Conservation (phyloP, 2,797 vertebrate species). For the Falco rusticolus region DNA sequence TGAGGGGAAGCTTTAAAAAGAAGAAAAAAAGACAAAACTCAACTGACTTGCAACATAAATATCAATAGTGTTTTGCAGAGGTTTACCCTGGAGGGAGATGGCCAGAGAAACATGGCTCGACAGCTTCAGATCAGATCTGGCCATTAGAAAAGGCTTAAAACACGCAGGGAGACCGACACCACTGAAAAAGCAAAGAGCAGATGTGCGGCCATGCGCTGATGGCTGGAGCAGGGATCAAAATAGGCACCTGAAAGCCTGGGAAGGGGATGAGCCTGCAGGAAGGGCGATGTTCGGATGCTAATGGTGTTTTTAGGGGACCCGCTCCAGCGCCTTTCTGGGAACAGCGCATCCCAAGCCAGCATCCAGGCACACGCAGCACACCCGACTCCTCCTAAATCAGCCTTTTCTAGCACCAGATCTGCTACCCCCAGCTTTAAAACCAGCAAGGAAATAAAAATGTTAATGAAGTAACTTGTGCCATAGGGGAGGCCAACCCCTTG, state of each 20-base stretch:
- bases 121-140: neutral
- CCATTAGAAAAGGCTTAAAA: neutral
- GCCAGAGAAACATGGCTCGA: neutral
- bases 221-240: neutral
- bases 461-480: neutral
- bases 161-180: neutral
- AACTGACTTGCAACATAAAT: neutral
- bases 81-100: neutral
- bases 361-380: neutral
- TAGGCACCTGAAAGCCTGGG: neutral
- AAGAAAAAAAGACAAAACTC: neutral
- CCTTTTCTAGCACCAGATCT: neutral
- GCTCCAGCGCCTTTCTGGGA: neutral
- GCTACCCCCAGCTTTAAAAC: neutral
- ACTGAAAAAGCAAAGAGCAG: neutral
- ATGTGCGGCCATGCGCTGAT: accelerated
- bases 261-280: neutral
- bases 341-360: neutral
- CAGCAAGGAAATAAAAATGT: neutral
- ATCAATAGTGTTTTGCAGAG: neutral
- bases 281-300: neutral
- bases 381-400: neutral
- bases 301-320: neutral
- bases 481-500: neutral
- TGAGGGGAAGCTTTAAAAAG: neutral